phyloP scores from a whole-genome alignment of 1,140 invertebrate genomes.

The Drosophila serrata region DNA sequence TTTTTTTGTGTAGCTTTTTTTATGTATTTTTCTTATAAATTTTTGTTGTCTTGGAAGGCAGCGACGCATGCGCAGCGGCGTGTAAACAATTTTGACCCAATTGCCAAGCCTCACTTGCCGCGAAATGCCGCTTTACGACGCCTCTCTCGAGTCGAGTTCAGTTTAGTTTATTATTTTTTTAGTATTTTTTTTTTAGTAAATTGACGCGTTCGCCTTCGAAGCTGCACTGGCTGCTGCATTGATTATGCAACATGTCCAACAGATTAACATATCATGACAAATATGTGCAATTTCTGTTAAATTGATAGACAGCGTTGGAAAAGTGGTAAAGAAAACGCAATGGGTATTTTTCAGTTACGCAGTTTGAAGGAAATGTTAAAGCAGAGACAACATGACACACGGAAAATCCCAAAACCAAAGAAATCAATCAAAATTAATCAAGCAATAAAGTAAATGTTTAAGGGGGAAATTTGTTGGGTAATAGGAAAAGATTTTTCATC shows the following conservation, averaged over 20 bases:
- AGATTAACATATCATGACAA: slow-evolving; percentile 31
- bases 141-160: background rate
- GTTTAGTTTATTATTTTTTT: too few relatives aligned
- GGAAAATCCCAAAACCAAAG: background rate
- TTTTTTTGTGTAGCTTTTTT: slow-evolving; percentile 4
- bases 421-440: slow-evolving; percentile 12
- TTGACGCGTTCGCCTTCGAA: slow-evolving; percentile 58
- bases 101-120: slow-evolving; percentile 58
- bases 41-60: slow-evolving; percentile 9
- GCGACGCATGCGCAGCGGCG: slow-evolving; percentile 59
- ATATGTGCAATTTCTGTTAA: slow-evolving; percentile 32
- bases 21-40: background rate
- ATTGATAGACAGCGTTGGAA: slow-evolving; percentile 18
- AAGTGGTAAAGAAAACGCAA: background rate
- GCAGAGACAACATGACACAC: background rate
- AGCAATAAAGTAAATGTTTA: background rate
- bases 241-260: slow-evolving; percentile 33
- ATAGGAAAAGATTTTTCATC: background rate
- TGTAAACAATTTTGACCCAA: slow-evolving; percentile 71
- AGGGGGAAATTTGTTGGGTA: background rate
- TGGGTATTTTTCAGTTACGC: slow-evolving; percentile 18
- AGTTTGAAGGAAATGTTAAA: slow-evolving; percentile 11
- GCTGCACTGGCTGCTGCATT: slow-evolving; percentile 21
- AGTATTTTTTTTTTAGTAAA: slow-evolving; percentile 1
- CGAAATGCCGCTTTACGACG: slow-evolving; percentile 7